Base-by-base conservation (phyloP, 2,113 vertebrate genomes). In the Tragelaphus scriptus region DNA sequence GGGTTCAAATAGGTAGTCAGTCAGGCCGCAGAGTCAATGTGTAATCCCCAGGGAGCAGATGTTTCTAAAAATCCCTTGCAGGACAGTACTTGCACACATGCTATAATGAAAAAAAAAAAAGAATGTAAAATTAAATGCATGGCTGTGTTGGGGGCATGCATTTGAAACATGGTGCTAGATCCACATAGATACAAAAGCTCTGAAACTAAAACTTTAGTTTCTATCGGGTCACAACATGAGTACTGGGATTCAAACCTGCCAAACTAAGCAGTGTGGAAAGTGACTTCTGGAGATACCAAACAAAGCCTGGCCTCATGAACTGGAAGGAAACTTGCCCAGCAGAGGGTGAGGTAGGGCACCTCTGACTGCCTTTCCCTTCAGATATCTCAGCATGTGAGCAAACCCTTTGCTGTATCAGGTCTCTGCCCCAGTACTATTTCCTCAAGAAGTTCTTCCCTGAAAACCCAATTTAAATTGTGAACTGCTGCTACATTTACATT, bases 1-100 rank as follows among this genome's bases (percentile, higher is more conserved):
- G 12, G 44, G 13, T 25, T 51, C n/a, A 9, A 23, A 23, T 0
- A n/a, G 25, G 25, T 7, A 7, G 32, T 17, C 9, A 0, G 32
- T 14, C 17, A 49, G 25, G 14, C 40, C 23, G 9, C 30, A 19
- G 36, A 56, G n/a, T 25, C 58, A 17, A 7, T 8, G 13, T 1
- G 5, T 16, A 49, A 23, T 32, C 23, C 36, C 21, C 5, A 8
- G 2, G 17, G 71, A 47, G 32, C 9, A 30, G 13, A 5, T 21
- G 19, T 36, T 59, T 51, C 25, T 10, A 55, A 26, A 81, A 53
- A 36, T 28, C 30, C 5, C 5, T 51, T 58, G 23, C 9, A 58
- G 40, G 21, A 26, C 8, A 58, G 8, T 12, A 40, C 44, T 23
- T 51, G 8, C 51, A 53, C 77, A 63, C 16, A 82, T 12, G 32